Conservation (phyloP, 2,797 vertebrate species). For the Babyrousa celebensis region DNA sequence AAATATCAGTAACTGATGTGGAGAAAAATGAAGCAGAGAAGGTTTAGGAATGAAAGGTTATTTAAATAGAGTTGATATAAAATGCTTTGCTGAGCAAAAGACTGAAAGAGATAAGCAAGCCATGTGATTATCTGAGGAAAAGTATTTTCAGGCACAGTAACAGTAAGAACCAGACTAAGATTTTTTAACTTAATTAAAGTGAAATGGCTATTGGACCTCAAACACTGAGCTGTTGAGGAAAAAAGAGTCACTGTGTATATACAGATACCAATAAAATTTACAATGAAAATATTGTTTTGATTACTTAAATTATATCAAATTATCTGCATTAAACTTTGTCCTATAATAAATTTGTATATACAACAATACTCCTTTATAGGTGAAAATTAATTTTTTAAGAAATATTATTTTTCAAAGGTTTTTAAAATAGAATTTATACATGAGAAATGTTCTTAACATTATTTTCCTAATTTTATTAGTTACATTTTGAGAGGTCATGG, state of each 20-base stretch:
- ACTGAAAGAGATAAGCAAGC: background rate
- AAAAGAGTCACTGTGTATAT: background rate
- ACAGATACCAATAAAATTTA: background rate
- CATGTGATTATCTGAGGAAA: background rate
- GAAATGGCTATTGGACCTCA: background rate
- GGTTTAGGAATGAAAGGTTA: background rate
- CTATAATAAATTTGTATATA: background rate
- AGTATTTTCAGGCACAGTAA: background rate
- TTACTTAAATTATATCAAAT: background rate
- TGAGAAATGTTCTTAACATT: background rate
- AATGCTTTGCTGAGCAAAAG: background rate
- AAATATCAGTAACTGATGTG: background rate
- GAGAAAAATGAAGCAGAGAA: background rate
- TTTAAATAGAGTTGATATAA: background rate
- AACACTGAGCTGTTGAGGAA: background rate
- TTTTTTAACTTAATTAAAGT: conserved; percentile 32
- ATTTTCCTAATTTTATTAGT: background rate
- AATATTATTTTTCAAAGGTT: conserved; percentile 1
- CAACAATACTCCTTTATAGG: background rate
- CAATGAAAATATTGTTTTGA: conserved; percentile 25
- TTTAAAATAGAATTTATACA: background rate
- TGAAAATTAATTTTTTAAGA: background rate
- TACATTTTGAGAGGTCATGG: background rate
- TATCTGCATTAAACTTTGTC: background rate
- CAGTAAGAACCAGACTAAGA: background rate